Conservation (phyloP, 2,113 vertebrate genomes). For the Petaurus breviceps region DNA sequence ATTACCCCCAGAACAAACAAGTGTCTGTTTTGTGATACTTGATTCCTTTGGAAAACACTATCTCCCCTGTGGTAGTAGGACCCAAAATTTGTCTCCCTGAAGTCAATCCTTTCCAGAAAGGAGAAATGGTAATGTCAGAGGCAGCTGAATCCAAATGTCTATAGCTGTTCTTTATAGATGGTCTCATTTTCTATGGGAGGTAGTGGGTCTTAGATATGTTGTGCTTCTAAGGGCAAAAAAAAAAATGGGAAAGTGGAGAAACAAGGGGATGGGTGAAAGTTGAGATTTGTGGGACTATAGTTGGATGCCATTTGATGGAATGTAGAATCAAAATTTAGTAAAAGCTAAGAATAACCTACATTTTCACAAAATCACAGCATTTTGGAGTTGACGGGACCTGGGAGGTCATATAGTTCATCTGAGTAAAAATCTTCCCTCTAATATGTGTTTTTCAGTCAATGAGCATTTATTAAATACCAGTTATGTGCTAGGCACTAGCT, state of each 20-base stretch:
- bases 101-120: not conserved
- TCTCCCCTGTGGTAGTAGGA: not conserved
- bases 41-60: not conserved
- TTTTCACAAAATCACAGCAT: not conserved
- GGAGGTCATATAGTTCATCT: not conserved
- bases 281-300: slow-evolving; percentile 5
- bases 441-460: not conserved
- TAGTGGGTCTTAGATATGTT: slow-evolving; percentile 36
- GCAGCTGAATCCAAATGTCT: not conserved
- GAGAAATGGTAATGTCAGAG: not conserved
- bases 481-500: not conserved
- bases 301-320: not conserved
- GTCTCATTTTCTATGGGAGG: not conserved
- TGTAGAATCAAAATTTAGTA: slow-evolving; percentile 3
- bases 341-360: not conserved
- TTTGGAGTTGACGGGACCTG: not conserved
- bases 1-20: not conserved
- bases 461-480: not conserved
- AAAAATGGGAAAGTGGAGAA: slow-evolving; percentile 10
- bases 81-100: not conserved
- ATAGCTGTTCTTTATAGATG: not conserved
- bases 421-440: not conserved
- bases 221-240: slow-evolving; percentile 43
- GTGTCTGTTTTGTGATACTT: not conserved
- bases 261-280: not conserved